Base-by-base conservation (phyloP, 2,888 invertebrate species). In the Dolichomitus sp. region DNA sequence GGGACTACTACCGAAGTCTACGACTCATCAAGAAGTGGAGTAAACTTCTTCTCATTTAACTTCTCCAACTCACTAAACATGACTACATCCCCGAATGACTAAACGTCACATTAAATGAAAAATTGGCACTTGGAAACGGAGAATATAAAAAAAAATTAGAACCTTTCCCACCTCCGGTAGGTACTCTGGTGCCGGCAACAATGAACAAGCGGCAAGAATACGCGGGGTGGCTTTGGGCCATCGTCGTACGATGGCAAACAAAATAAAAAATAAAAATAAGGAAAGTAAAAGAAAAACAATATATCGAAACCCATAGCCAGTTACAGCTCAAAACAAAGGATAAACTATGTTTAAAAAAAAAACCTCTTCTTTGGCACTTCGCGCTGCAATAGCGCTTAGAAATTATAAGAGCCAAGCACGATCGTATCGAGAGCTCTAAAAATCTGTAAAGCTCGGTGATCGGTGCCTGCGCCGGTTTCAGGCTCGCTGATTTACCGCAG, bases 401-500 rank as follows among this genome's bases (percentile, higher is more conserved):
- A 23, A 79, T 50, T 27, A 42, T 12, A 57, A 54, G 37, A 52
- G 30, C 42, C 7, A 27, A 69, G 12, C n/a, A n/a, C 17, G 27
- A 57, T 40, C 59, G 12, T 17, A 48, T 59, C 33, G 33, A 33
- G 27, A 57, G 9, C 19, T 75, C 17, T 42, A 72, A 69, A 70
- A 45, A 27, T 73, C 19, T 66, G 48, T 63, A 30, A 27, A 74
- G 48, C 19, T 70, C 40, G 27, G 11, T 4, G 23, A 42, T 61
- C 57, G 33, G 9, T 30, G 19, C 65, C 57, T 33, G 23, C 63
- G 77, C 48, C 37, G 65, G 48, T 57, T 57, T 84, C 65, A 76
- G 70, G 73, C 73, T 74, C 89, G 89, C 80, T 91, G 91, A 85
- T 91, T 91, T 57, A 90, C 87, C 2, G 89, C 70, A 2, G 89